Evolutionary conservation across 2,113 vertebrate genomes (phyloP), one percentile per base, ranked within the genome.

Genomic region (Grammatotria lemairii): DNA sequence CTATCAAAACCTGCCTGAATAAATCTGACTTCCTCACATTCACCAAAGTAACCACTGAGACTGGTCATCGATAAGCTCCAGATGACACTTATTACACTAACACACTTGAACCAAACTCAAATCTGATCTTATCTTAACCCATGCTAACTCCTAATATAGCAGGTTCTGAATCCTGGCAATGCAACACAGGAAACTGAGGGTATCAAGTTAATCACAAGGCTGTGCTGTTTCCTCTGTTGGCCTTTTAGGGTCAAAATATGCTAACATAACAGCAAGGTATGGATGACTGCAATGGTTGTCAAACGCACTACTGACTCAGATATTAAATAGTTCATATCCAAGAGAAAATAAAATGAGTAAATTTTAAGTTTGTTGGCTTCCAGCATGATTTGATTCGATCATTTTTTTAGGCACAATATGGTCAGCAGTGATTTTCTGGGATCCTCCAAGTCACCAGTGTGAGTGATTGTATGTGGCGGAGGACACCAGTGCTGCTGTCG

Each of bases 201-300:
- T 58, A 82, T 89, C 78, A 6, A 63, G 79, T 78, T 89, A 79
- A 87, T 81, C 35, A 31, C 47, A 28, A 31, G 19, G 57, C 82
- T 80, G 73, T 49, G 13, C 28, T 31, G 80, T 23, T 78, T 86
- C 75, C 16, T 17, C 75, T n/a, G 45, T 49, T 58, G 42, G 70
- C 91, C 91, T 87, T 93, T 65, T 94, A 94, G 42, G 90, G 92
- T 17, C 19, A 86, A 90, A 84, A 68, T 85, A 85, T 88, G 80
- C 10, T 38, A 63, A 90, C 84, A 49, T 5, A 9, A 70, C 40
- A 58, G 17, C 26, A 5, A 78, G 31, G 51, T 86, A 80, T 6
- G 16, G 9, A 35, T 35, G 12, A 57, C 1, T 13, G 49, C 7
- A 35, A 16, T 28, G 14, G 54, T 65, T 55, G 17, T 26, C 10